Base-by-base conservation (phyloP, 2,113 vertebrate species). In the Otis tarda region DNA sequence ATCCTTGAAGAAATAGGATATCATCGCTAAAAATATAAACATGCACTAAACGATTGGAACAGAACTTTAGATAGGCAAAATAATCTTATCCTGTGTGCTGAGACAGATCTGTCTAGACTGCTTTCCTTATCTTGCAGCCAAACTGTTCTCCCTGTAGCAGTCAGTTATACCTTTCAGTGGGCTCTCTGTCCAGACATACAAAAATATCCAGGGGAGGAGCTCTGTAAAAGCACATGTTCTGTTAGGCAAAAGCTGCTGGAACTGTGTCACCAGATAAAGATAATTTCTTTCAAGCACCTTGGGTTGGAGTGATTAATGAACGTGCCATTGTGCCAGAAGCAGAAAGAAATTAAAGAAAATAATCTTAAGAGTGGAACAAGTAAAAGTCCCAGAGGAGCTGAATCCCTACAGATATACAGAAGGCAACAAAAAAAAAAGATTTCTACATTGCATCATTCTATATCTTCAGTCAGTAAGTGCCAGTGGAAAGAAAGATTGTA, bases 81-180 rank as follows among this genome's bases (percentile, higher is more conserved):
- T 87, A 87, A 91, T 87, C 83, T 95, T 95, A 94, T 89, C 56
- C 30, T 39, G 24, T 63, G 77, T 39, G 69, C 73, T 25, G 10
- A 92, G 74, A 81, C 31, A 82, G 43, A 92, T 84, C 77, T 89
- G 87, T 93, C 93, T 94, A 87, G 94, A 82, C 91, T 60, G 65
- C 57, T 84, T 89, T 78, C 30, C 65, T 93, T 94, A 93, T 94
- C 83, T 91, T 87, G 69, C 23, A 93, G 89, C 57, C 95, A 95
- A 94, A 91, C 53, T 68, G 35, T 45, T 95, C 77, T 79, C 80
- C 33, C 35, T 60, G 27, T 45, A 95, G 81, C 77, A 75, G 64
- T 39, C 64, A 83, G 59, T 68, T 76, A 10, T 24, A 91, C 56
- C 35, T 84, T 89, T 75, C 60, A 49, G 49, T 52, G 45, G 39